phyloP scores from a whole-genome alignment of 2,888 invertebrate species.

The Zygaena filipendulae region DNA sequence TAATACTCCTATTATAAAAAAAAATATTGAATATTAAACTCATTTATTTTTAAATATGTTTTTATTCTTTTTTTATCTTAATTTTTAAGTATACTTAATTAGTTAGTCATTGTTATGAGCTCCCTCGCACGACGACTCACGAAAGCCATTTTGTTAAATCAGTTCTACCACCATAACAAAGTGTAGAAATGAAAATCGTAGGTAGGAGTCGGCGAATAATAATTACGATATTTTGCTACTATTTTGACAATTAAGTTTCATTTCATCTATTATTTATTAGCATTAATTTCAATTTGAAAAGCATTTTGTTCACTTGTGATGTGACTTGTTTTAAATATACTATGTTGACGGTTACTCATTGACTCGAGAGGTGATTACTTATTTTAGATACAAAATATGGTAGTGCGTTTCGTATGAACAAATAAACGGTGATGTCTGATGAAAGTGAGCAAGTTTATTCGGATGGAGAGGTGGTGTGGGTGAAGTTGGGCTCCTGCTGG shows the following conservation, averaged over 20 bases:
- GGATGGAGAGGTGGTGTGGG: conserved; percentile 87
- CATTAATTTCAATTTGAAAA: too few species aligned
- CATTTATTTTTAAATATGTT: too few species aligned
- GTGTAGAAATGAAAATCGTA: conserved; percentile 43
- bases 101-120: too few species aligned
- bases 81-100: too few species aligned
- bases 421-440: conserved; percentile 73
- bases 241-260: conserved; percentile 51
- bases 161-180: conserved; percentile 38
- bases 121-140: too few species aligned
- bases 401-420: conserved; percentile 54
- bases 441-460: conserved; percentile 74
- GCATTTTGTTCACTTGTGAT: too few species aligned
- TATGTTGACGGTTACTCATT: too few species aligned
- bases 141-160: conserved; percentile 16
- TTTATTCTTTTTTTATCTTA: too few species aligned
- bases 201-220: conserved; percentile 57
- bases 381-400: conserved; percentile 49
- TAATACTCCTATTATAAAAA: too few species aligned
- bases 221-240: conserved; percentile 63
- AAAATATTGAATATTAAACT: too few species aligned
- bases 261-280: too few species aligned
- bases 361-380: conserved; percentile 16
- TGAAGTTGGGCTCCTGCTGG: conserved; percentile 83
- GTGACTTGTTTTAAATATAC: too few species aligned